Percentiles rank a stretch among this genome's conserved stretches.
Conservation (phyloP, 2,797 vertebrate genomes). For the Lepus oiostolus region DNA sequence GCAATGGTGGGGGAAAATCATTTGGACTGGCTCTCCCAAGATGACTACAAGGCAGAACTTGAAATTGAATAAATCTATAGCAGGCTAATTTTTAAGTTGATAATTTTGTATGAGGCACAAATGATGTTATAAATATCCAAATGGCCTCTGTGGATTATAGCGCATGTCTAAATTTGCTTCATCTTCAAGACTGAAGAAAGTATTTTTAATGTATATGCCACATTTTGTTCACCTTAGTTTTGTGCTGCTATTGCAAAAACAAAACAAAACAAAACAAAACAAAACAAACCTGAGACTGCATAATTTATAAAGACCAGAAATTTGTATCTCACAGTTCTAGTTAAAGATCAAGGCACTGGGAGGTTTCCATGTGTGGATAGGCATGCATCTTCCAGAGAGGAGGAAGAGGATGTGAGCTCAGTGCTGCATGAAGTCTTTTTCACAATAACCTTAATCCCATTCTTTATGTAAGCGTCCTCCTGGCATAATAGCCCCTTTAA, state of each 20-base stretch:
- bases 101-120: no score
- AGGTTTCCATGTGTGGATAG: background rate
- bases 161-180: background rate
- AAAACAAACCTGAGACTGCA: background rate
- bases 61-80: no score
- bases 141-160: no score
- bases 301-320: background rate
- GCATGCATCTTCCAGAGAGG: background rate
- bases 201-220: background rate
- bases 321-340: background rate
- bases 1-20: background rate
- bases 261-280: background rate
- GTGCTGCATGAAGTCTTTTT: background rate
- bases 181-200: background rate
- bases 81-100: no score
- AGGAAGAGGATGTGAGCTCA: background rate
- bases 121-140: no score
- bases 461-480: background rate
- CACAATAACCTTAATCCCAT: background rate
- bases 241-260: background rate
- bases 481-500: background rate
- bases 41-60: no score
- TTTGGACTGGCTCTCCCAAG: no score
- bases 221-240: background rate
- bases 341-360: background rate